Evolutionary conservation across 2,113 vertebrate species (phyloP).

Genomic region (Clarias macrocephalus): DNA sequence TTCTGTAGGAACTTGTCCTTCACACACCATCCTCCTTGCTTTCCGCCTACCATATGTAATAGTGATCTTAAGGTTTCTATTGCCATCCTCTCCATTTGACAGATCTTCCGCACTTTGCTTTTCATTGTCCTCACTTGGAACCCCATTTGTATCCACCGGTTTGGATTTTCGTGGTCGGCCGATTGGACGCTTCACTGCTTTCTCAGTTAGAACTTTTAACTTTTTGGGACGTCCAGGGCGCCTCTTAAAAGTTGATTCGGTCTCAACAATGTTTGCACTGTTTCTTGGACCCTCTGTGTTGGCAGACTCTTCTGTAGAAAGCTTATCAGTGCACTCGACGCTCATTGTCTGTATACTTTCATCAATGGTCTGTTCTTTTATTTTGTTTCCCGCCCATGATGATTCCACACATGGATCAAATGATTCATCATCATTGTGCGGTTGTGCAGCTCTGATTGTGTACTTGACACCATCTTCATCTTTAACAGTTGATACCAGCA

Average conservation of each 20-base stretch:
- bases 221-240: constrained; percentile 92
- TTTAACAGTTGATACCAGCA: constrained; percentile 89
- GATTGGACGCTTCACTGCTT: constrained; percentile 87
- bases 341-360: constrained; percentile 17
- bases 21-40: constrained; percentile 84
- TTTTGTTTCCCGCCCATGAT: constrained; percentile 65
- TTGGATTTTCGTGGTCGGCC: constrained; percentile 88
- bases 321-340: not conserved
- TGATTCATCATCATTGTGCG: constrained; percentile 58
- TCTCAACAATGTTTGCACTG: constrained; percentile 5
- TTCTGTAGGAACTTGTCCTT: constrained; percentile 71
- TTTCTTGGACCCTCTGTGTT: constrained; percentile 40
- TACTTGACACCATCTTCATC: constrained; percentile 86
- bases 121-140: constrained; percentile 40
- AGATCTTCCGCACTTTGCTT: constrained; percentile 53
- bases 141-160: constrained; percentile 54
- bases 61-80: constrained; percentile 88
- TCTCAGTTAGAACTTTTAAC: constrained; percentile 83
- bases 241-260: constrained; percentile 73
- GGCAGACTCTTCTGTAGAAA: not conserved
- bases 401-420: constrained; percentile 74
- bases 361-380: constrained; percentile 46
- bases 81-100: constrained; percentile 68
- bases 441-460: constrained; percentile 81
- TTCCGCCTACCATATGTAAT: constrained; percentile 90